Base-by-base conservation (phyloP, 2,113 vertebrate species). In the Osmerus mordax region DNA sequence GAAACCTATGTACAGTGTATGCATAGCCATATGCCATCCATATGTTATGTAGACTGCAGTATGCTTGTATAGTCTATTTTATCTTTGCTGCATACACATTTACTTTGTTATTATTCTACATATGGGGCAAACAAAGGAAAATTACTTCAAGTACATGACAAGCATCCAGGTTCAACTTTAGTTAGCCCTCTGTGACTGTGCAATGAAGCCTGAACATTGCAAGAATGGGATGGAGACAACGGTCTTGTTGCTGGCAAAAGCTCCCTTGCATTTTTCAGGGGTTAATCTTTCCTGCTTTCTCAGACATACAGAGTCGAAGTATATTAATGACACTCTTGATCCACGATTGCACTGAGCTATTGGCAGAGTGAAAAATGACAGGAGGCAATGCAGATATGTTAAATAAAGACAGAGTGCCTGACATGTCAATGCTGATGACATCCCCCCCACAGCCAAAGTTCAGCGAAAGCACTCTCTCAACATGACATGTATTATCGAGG, bases 391-490 rank as follows among this genome's bases (percentile, higher is more conserved):
- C 29, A 18, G 23, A 51, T 62, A 15, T 51, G 4, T 56, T 11
- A 68, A 25, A 77, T 73, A 14, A 67, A 85, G 81, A 85, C 2
- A 0, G 75, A 83, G 76, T 0, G 21, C 19, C 18, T 32, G 8
- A 11, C 41, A 52, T 21, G 36, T 60, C 68, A 70, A 51, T 11
- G 53, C 15, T 66, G 71, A 75, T 47, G 69, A 54, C 54, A n/a
- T 14, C 28, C 65, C 70, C 41, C 53, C 59, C 18, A 61, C 73
- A 2, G 61, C 14, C 65, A 13, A 51, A 23, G 60, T 63, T 76
- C 72, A 75, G 41, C 58, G 72, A 69, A 41, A 67, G 61, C 75
- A 59, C 72, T 84, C 65, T 3, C 64, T 80, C 78, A 80, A 58
- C 52, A 41, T 19, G 72, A 81, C 72, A 71, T 69, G 32, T 52